phyloP scores from a whole-genome alignment of 2,888 invertebrate species.

The Cryptophagus acutangulus region DNA sequence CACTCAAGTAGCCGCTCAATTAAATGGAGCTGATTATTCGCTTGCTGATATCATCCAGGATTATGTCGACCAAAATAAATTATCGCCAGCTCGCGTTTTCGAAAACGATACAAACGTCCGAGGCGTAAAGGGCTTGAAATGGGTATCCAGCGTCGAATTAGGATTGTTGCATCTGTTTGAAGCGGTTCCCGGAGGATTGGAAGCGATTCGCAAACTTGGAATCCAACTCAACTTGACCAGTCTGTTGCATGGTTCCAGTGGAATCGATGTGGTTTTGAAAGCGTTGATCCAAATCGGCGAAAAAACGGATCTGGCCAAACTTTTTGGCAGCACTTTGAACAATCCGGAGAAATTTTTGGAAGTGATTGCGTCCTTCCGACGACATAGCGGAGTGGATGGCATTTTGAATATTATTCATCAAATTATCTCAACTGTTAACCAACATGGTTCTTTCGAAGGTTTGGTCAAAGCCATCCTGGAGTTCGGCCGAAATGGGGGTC shows the following conservation, averaged over 20 bases:
- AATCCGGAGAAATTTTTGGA: background rate
- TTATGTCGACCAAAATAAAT: too few species aligned
- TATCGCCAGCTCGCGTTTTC: too few species aligned
- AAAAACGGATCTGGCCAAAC: background rate
- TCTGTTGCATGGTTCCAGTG: background rate
- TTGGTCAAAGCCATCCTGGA: background rate
- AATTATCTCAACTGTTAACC: background rate
- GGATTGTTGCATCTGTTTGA: background rate
- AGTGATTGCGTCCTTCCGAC: background rate
- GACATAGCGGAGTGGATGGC: background rate
- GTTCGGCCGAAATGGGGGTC: background rate
- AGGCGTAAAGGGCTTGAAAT: too few species aligned
- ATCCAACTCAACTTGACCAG: background rate
- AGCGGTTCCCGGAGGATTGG: background rate
- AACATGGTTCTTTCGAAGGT: slow-evolving; percentile 4
- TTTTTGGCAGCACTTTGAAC: background rate
- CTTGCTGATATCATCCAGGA: too few species aligned
- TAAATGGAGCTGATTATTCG: too few species aligned
- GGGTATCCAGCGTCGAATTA: too few species aligned
- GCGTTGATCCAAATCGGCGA: background rate
- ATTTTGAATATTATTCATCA: slow-evolving; percentile 2
- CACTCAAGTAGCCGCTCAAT: too few species aligned
- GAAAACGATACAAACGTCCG: too few species aligned
- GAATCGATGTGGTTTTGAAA: background rate
- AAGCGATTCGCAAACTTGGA: background rate